Evolutionary conservation across 2,797 vertebrate species (phyloP).

Genomic region (Phataginus tetradactyla): DNA sequence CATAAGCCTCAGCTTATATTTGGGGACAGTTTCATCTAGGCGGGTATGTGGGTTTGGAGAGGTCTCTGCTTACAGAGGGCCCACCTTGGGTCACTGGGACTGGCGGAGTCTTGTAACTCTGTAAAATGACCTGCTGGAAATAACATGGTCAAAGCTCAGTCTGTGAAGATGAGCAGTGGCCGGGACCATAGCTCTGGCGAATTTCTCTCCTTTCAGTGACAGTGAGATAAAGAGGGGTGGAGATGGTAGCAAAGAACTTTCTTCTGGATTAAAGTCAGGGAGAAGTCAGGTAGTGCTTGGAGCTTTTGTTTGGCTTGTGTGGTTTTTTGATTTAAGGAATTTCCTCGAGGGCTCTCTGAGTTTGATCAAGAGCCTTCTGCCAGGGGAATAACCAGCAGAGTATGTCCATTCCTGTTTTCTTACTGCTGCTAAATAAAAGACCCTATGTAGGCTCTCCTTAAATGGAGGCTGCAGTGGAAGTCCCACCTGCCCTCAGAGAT

Average conservation of each 20-base stretch:
- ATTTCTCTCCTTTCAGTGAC: not conserved
- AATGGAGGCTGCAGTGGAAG: rapidly evolving
- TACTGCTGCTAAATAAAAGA: not conserved
- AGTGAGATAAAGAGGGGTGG: not conserved
- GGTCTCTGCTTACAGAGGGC: not conserved
- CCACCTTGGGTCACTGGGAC: not conserved
- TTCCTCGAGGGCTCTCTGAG: not conserved
- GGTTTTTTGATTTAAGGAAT: slow-evolving; percentile 36
- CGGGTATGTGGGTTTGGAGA: not conserved
- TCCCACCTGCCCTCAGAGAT: rapidly evolving
- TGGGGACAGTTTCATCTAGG: not conserved
- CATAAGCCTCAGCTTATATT: not conserved
- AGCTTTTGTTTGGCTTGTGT: not conserved
- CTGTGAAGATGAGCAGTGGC: not conserved
- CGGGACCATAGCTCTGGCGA: not conserved
- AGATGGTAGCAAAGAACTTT: slow-evolving; percentile 11
- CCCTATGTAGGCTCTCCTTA: rapidly evolving
- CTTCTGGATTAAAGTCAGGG: not conserved
- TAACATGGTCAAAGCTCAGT: rapidly evolving
- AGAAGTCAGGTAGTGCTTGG: not conserved
- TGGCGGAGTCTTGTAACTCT: not conserved
- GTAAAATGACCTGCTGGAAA: not conserved
- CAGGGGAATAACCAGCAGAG: not conserved
- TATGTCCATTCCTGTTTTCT: not conserved
- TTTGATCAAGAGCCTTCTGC: not conserved